Evolutionary conservation across 2,888 invertebrate genomes (phyloP).

Genomic region (Brassicogethes aeneus): DNA sequence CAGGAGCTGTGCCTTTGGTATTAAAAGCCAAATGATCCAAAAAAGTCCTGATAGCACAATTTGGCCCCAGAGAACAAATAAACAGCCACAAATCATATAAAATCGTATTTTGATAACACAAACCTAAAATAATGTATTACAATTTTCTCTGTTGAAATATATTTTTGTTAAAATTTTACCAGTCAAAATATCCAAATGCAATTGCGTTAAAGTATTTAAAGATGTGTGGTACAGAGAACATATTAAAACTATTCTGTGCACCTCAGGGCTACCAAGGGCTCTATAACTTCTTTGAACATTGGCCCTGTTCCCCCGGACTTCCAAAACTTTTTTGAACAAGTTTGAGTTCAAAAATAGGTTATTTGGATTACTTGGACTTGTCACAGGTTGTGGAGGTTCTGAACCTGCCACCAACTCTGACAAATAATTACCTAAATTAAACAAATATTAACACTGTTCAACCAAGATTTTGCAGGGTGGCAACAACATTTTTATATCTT

Average conservation of each 20-base stretch:
- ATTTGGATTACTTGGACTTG: constrained; percentile 33
- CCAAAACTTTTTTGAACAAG: constrained; percentile 52
- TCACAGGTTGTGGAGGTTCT: constrained; percentile 32
- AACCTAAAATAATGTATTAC: constrained; percentile 46
- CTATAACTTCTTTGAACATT: constrained; percentile 59
- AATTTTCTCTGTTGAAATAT: neutral
- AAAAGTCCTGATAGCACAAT: constrained; percentile 82
- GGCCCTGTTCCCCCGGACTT: constrained; percentile 50
- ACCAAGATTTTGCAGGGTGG: too few relatives aligned
- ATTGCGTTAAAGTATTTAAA: constrained; percentile 79
- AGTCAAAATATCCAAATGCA: constrained; percentile 86
- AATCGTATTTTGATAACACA: constrained; percentile 89
- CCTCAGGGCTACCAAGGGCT: constrained; percentile 72
- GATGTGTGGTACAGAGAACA: constrained; percentile 91
- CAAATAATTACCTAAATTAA: constrained; percentile 37
- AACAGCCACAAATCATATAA: constrained; percentile 87
- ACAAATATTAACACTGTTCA: neutral
- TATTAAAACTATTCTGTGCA: constrained; percentile 73
- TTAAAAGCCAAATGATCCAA: constrained; percentile 75
- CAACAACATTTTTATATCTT: too few relatives aligned
- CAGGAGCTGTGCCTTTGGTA: constrained; percentile 73
- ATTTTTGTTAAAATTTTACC: constrained; percentile 44
- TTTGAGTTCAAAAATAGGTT: constrained; percentile 41
- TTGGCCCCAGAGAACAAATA: constrained; percentile 77
- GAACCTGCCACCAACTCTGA: constrained; percentile 20